Base-by-base conservation (phyloP, 2,113 vertebrate genomes). In the Laticauda colubrina region DNA sequence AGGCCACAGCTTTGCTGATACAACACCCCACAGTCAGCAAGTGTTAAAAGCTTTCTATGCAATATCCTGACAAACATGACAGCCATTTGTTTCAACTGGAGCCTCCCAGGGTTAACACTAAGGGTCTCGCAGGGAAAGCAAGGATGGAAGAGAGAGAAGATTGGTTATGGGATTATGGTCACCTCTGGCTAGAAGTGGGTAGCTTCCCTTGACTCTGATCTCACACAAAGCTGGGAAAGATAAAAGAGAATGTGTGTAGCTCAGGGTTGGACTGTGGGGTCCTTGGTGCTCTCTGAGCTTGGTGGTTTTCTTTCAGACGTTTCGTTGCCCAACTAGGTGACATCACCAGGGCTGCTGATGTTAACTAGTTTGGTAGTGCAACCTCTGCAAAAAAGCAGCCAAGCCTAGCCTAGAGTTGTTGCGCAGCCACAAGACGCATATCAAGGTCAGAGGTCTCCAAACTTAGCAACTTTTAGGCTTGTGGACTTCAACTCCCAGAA, bases 11-110 rank as follows among this genome's bases (percentile, higher is more conserved):
- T 96, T 96, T 94, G 3, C 93, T 94, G 91, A 94, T 87, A 69
- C 94, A 92, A 64, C 93, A 94, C 43, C 91, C 87, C 91, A 87
- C 51, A 94, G 93, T 93, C 95, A 86, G 93, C 11, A 94, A 57
- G 48, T 18, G 92, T 0, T 2, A 89, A 93, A 95, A 87, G 87
- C 5, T 81, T 91, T 93, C 10, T 24, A 91, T 93, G 95, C 94
- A 89, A 94, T 39, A 1, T 87, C 90, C 88, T 48, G 34, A 56
- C n/a, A 91, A 53, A 39, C 0, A 6, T 34, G 45, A 34, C 51
- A n/a, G 10, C 10, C 29, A 24, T 53, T 34, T 14, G 23, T 64
- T 51, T 90, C 61, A 34, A 12, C 39, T 64, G 61, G 61, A 10
- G 45, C 18, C n/a, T 11, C 15, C 20, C 2, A 3, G 61, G 39